Evolutionary conservation across 1,140 invertebrate species (phyloP).

Genomic region (Brachionus koreanus): DNA sequence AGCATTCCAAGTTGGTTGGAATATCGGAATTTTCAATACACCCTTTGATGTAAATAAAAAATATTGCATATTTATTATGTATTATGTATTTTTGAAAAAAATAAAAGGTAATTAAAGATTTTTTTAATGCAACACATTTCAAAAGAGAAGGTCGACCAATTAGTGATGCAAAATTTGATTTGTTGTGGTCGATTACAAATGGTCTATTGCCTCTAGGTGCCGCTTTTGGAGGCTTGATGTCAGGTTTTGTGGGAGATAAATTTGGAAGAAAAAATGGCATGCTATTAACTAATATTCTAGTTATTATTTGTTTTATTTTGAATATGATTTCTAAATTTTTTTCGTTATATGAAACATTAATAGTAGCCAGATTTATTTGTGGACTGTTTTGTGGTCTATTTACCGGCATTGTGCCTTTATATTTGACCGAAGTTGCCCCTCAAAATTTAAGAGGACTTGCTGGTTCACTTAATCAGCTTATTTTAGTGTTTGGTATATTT

Average conservation of each 20-base stretch:
- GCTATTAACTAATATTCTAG: background rate
- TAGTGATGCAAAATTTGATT: background rate
- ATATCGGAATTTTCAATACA: slow-evolving; percentile 85
- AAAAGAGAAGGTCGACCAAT: background rate
- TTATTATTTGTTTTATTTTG: slow-evolving; percentile 1
- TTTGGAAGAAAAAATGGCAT: slow-evolving; percentile 62
- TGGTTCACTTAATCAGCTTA: slow-evolving; percentile 79
- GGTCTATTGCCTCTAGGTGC: slow-evolving; percentile 82
- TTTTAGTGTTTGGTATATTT: slow-evolving; percentile 79
- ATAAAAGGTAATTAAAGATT: slow-evolving; percentile 1
- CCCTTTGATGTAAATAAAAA: slow-evolving; percentile 68
- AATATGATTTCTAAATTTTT: slow-evolving; percentile 22
- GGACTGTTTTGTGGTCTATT: slow-evolving; percentile 29
- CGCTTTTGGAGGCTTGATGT: slow-evolving; percentile 78
- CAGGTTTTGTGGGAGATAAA: slow-evolving; percentile 70
- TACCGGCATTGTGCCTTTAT: slow-evolving; percentile 77
- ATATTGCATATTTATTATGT: background rate
- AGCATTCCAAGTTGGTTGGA: slow-evolving; percentile 94
- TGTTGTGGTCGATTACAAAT: slow-evolving; percentile 66
- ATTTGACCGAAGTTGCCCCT: slow-evolving; percentile 79
- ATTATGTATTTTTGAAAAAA: background rate
- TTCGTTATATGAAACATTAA: slow-evolving; percentile 67
- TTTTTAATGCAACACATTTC: slow-evolving; percentile 2
- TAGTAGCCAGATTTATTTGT: slow-evolving; percentile 68
- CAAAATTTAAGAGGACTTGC: slow-evolving; percentile 72